These are phyloP conservation scores for Amazonetta brasiliensis DNA, from an alignment of 2,797 vertebrate species.

Conservation along the genomic window DNA sequence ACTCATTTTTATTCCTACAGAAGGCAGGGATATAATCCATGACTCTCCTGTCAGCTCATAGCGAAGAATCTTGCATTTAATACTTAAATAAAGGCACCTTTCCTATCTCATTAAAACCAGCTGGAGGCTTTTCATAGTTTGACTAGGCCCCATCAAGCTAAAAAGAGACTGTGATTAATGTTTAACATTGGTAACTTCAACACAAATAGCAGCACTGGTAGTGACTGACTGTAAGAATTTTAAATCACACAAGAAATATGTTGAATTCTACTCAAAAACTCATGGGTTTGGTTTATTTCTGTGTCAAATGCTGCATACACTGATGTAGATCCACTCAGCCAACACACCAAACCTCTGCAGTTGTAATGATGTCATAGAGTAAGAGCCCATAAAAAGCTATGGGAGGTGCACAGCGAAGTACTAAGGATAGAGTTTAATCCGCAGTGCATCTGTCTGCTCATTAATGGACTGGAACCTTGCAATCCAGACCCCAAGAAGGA, in stretches of 20 bases:
- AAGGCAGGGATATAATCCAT: neutral
- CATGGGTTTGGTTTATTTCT: neutral
- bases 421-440: neutral
- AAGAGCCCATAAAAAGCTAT: neutral
- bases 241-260: neutral
- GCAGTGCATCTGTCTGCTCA: neutral
- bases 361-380: accelerated
- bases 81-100: neutral
- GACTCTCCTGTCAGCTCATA: neutral
- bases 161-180: neutral
- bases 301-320: accelerated
- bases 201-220: neutral
- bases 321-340: neutral
- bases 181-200: neutral
- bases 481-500: neutral
- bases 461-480: too few species aligned
- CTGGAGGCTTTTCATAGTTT: neutral
- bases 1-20: neutral
- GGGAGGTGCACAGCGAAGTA: neutral
- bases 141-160: neutral
- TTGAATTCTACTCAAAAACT: neutral
- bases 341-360: neutral
- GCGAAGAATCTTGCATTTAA: neutral
- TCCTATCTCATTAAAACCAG: neutral
- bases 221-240: neutral